Evolutionary conservation across 2,888 invertebrate genomes (phyloP).

Genomic region (Megalurothrips usitatus): DNA sequence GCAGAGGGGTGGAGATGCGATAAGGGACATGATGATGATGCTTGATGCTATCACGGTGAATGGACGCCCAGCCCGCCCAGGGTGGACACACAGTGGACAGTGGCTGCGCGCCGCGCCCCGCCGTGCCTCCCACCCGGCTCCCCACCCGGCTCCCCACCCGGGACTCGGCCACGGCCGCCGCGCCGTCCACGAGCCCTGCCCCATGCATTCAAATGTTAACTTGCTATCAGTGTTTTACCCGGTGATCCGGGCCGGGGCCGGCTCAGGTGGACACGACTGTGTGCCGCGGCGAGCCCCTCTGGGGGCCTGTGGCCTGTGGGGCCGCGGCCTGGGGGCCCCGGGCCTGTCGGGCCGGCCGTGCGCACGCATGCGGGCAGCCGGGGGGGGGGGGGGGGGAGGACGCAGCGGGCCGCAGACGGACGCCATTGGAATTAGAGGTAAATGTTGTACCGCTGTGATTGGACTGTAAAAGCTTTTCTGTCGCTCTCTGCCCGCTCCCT

Average conservation of each 20-base stretch:
- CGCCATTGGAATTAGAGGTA: neutral
- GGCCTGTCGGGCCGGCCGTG: neutral
- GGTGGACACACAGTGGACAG: neutral
- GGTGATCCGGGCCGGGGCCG: neutral
- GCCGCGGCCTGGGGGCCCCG: too few relatives aligned
- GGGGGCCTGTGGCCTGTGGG: too few relatives aligned
- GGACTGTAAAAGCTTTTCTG: neutral
- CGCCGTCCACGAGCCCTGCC: too few relatives aligned
- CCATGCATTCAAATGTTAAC: neutral
- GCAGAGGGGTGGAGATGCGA: neutral
- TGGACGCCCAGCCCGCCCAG: neutral
- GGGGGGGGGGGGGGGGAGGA: too few relatives aligned
- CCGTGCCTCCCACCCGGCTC: too few relatives aligned
- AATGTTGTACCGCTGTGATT: neutral
- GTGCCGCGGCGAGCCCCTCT: neutral
- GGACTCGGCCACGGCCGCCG: too few relatives aligned
- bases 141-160: too few relatives aligned
- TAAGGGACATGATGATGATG: conserved; percentile 15
- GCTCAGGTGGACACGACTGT: neutral
- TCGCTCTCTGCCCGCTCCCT: neutral
- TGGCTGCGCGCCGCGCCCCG: neutral
- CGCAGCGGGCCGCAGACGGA: neutral
- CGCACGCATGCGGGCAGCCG: neutral
- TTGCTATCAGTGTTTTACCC: neutral
- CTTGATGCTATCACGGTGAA: conserved; percentile 6